Evolutionary conservation across 2,797 vertebrate genomes (phyloP).

Genomic region (Xenops minutus): DNA sequence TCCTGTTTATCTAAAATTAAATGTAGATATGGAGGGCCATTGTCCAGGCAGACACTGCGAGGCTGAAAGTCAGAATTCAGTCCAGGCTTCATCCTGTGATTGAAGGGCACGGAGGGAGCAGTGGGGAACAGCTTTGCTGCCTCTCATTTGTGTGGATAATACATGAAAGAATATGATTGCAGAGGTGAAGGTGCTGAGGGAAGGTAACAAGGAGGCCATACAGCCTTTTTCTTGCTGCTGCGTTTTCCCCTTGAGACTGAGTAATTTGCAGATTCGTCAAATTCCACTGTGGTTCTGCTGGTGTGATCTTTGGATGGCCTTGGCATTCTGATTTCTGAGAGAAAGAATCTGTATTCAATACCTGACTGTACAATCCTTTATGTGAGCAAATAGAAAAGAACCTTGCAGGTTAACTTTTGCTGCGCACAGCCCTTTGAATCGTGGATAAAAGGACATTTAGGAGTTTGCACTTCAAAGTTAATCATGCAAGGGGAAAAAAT

Average conservation of each 20-base stretch:
- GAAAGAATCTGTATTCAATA: neutral
- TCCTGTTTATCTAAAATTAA: neutral
- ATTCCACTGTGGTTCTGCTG: neutral
- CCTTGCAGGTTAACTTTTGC: neutral
- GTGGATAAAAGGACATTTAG: neutral
- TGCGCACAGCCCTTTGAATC: neutral
- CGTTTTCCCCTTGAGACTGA: neutral
- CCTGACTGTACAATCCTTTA: neutral
- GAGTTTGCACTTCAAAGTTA: neutral
- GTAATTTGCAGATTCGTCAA: neutral
- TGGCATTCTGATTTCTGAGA: neutral
- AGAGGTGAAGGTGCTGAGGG: neutral
- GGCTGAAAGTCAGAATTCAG: neutral
- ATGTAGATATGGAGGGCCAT: neutral
- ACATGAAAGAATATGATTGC: neutral
- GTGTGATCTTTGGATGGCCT: neutral
- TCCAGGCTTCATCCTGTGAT: neutral
- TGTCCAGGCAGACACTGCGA: neutral
- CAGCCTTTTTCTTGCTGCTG: neutral
- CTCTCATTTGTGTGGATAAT: neutral
- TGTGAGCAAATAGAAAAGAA: neutral
- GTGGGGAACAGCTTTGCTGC: neutral
- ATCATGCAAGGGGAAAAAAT: neutral
- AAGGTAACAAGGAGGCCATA: neutral
- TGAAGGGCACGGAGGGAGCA: neutral